Base-by-base conservation (phyloP, 2,888 invertebrate genomes). In the Chaitophorus viminalis region DNA sequence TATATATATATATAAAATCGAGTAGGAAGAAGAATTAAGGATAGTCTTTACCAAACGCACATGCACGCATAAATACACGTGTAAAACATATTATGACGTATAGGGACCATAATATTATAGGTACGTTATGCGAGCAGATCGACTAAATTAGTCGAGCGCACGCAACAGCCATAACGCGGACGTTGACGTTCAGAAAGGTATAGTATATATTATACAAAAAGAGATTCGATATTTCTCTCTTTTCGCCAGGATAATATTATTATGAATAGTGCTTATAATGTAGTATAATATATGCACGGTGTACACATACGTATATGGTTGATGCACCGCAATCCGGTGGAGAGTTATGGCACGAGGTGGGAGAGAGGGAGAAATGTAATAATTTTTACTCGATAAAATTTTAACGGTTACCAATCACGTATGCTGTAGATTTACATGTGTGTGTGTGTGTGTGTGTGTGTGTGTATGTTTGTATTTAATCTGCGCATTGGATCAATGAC, bases 151-250 rank as follows among this genome's bases (percentile, higher is more conserved):
- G 39, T 75, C 65, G 60, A 83, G 39, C 75, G 31, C 83, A 75
- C 83, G 75, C 75, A 83, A 83, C 60, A 0, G 60, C 25, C 39
- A 83, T 83, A 83, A 83, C 60, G 83, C 75, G 83, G 75, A 83
- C 83, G 83, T 75, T 83, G 83, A 83, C 83, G 75, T 83, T 82
- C 72, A 36, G 21, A 33, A 9, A 2, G 3, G 46, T 46, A 11
- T 46, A 46, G 2, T 1, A 46, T 46, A 46, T 14, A 14, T 46
- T 14, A 11, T 25, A 36, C 21, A 74, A 81, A 81, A 79, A 68
- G 29, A 36, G 65, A 79, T 39, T 65, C 36, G 11, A 79, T 68
- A 79, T 39, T 79, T 65, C 74, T 74, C 36, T 36, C 36, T 9
- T 33, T n/a, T 39, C 39, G 39, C 29, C n/a, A 29, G 29, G 68